A percentile compares a stretch with the other conserved stretches of the same genome.
phyloP scores from a whole-genome alignment of 2,113 vertebrate genomes.

The Phalacrocorax carbo region DNA sequence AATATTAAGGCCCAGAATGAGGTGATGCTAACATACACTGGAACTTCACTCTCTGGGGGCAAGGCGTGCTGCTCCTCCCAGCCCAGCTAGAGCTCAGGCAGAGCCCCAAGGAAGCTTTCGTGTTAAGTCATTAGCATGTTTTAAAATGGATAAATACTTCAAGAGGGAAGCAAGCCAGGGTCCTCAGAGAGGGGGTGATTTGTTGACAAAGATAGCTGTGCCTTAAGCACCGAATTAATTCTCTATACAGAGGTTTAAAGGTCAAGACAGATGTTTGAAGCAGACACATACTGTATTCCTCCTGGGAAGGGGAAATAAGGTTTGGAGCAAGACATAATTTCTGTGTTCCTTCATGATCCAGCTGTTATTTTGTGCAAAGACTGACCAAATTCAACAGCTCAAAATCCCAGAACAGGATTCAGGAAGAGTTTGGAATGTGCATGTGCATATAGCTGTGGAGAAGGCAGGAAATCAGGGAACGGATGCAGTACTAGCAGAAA shows the following conservation, averaged over 20 bases:
- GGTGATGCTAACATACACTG: neutral
- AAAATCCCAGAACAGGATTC: neutral
- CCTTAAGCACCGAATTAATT: neutral
- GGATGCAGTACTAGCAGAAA: neutral
- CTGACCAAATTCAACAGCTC: neutral
- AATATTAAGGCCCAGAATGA: neutral
- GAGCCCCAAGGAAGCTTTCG: neutral
- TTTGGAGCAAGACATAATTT: neutral
- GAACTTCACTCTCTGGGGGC: neutral
- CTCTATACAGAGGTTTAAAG: neutral
- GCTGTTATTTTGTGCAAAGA: neutral
- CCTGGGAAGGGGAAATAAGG: neutral
- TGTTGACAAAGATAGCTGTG: neutral
- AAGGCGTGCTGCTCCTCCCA: neutral
- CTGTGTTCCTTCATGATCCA: neutral
- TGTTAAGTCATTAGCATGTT: neutral
- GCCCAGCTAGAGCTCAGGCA: neutral
- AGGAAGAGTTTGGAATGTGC: neutral
- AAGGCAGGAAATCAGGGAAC: neutral
- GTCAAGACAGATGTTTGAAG: neutral
- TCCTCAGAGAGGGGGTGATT: neutral
- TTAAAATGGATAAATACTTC: neutral
- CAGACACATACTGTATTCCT: neutral
- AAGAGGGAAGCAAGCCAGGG: neutral
- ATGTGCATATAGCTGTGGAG: neutral